Conservation (phyloP, 2,888 invertebrate genomes). For the Cryptus armator region DNA sequence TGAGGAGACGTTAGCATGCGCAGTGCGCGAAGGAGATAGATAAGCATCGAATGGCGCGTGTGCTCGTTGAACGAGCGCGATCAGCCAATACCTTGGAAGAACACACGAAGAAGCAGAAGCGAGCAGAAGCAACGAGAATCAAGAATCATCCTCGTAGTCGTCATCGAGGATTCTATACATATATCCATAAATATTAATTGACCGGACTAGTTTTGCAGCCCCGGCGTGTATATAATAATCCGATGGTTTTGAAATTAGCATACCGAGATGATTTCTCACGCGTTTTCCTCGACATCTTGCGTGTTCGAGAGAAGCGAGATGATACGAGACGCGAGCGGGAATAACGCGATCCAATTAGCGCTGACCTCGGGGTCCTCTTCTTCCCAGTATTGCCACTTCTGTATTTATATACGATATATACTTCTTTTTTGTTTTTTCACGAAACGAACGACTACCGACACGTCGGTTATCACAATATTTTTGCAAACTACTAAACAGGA, state of each 20-base stretch:
- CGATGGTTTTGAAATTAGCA: slow-evolving; percentile 26
- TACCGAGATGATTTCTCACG: slow-evolving; percentile 60
- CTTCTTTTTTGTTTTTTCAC: not conserved
- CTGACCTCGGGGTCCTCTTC: slow-evolving; percentile 60
- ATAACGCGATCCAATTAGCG: slow-evolving; percentile 61
- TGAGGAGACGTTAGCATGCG: not conserved
- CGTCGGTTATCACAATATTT: slow-evolving; percentile 49
- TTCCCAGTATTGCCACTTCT: slow-evolving; percentile 17
- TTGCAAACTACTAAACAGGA: slow-evolving; percentile 15
- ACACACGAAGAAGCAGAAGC: slow-evolving; percentile 46
- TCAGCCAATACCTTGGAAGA: slow-evolving; percentile 55
- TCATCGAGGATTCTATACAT: slow-evolving; percentile 8
- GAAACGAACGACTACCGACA: slow-evolving; percentile 18
- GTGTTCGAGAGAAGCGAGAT: slow-evolving; percentile 28
- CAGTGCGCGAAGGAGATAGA: not conserved
- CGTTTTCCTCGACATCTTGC: slow-evolving; percentile 14
- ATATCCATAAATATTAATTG: slow-evolving; percentile 64
- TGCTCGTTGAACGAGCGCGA: slow-evolving; percentile 18
- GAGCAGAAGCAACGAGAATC: slow-evolving; percentile 20
- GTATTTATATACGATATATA: not conserved
- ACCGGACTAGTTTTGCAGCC: slow-evolving; percentile 53
- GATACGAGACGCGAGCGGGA: slow-evolving; percentile 37
- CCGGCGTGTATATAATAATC: not conserved
- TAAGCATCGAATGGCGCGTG: not conserved
- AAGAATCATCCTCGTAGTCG: slow-evolving; percentile 59